A percentile compares a stretch with the other conserved stretches of the same genome.
Conservation (phyloP, 2,797 vertebrate species). For the Acropternis orthonyx region DNA sequence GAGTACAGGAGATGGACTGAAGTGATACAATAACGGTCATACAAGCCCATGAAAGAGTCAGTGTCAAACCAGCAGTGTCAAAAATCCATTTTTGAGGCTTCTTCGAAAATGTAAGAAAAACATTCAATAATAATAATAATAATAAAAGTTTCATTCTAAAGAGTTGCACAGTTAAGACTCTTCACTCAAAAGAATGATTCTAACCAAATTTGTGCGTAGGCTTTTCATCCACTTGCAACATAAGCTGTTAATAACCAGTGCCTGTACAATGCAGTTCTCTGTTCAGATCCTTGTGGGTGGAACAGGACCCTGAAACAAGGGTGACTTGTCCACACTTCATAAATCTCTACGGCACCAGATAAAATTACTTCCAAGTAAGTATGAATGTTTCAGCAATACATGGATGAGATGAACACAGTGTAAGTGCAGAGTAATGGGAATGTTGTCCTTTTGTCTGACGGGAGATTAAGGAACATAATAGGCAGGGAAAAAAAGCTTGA, state of each 20-base stretch:
- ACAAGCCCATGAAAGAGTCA: accelerated
- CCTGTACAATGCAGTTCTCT: not conserved
- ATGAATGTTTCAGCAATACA: not conserved
- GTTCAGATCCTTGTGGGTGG: not conserved
- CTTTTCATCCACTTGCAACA: not conserved
- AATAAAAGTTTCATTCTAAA: not conserved
- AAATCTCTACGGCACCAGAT: not conserved
- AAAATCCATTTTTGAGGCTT: not conserved
- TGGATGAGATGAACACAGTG: not conserved
- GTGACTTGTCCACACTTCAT: not conserved
- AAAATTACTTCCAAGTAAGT: not conserved
- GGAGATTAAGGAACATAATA: not conserved
- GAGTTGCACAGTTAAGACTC: not conserved
- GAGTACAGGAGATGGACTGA: not conserved
- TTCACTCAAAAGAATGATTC: not conserved
- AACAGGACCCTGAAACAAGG: not conserved
- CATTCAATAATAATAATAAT: not conserved
- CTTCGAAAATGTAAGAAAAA: not conserved
- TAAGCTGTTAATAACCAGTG: not conserved
- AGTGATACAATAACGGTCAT: not conserved
- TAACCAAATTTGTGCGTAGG: not conserved
- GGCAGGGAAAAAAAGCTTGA: not conserved
- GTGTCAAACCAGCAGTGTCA: not conserved
- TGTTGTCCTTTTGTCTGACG: not conserved
- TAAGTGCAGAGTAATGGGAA: not conserved